Evolutionary conservation across 2,113 vertebrate species (phyloP), one percentile per base, ranked within the genome.

Genomic region (Callaeas wilsoni): DNA sequence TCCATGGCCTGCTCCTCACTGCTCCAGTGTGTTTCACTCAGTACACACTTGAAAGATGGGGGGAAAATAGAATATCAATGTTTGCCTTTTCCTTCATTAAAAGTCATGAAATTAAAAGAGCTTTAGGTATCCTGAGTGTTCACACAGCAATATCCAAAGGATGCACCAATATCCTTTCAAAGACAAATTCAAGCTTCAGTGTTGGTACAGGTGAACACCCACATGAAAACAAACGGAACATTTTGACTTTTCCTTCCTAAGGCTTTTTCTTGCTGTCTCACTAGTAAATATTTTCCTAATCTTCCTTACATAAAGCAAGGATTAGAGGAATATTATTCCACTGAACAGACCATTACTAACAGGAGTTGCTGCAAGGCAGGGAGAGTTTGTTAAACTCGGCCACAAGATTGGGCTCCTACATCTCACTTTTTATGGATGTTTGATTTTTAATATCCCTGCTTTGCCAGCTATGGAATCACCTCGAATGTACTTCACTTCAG

Each of bases 401-500:
- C 96, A 98, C 97, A 98, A 98, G 94, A 98, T 98, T 60, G 98
- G 99, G 53, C 99, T 99, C 87, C 98, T 99, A 57, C 96, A 98
- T 41, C 97, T 99, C 83, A 99, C 99, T 8, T 99, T 99, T 97
- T 99, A 99, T 59, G 98, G 99, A 98, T 99, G 95, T 93, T 74
- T 71, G 29, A 6, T 12, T 80, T 93, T 85, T 75, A 64, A 49
- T 57, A 17, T 44, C 84, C 53, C 35, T 70, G 22, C 21, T 92
- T 79, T 90, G 27, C 26, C 26, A 32, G 47, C n/a, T 68, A 2
- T 21, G 18, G 65, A 12, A 53, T 73, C 47, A 32, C 60, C 41
- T 70, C 50, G 63, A 42, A 41, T 18, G 37, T 21, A 47, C 42
- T 76, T 67, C 39, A 49, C 59, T 69, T 75, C 49, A 67, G 33